Evolutionary conservation across 2,888 invertebrate genomes (phyloP).

Genomic region (Beris morrisii): DNA sequence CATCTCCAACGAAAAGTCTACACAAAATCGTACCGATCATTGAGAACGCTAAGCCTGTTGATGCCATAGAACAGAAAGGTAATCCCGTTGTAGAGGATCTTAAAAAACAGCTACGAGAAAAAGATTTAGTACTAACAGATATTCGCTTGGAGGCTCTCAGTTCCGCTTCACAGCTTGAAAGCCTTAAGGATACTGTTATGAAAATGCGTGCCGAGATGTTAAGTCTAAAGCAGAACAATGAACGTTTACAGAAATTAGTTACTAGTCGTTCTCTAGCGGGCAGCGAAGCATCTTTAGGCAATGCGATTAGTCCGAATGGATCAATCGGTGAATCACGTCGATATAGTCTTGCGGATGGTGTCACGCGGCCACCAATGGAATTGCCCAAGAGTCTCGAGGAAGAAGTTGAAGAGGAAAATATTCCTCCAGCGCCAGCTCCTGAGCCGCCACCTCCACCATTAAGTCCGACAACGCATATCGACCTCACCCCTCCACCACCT

Average conservation of each 20-base stretch:
- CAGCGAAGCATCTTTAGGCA: slow-evolving; percentile 63
- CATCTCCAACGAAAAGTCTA: slow-evolving; percentile 54
- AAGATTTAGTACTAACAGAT: slow-evolving; percentile 94
- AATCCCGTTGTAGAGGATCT: slow-evolving; percentile 72
- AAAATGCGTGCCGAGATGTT: slow-evolving; percentile 96
- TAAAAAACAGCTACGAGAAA: slow-evolving; percentile 90
- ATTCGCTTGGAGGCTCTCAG: slow-evolving; percentile 94
- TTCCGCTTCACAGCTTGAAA: slow-evolving; percentile 96
- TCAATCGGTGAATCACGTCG: slow-evolving; percentile 61
- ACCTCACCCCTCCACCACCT: slow-evolving; percentile 56
- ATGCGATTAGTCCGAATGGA: slow-evolving; percentile 55
- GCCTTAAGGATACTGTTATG: slow-evolving; percentile 92
- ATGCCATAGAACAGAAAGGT: slow-evolving; percentile 53
- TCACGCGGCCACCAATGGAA: slow-evolving; percentile 54
- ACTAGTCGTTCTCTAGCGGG: slow-evolving; percentile 66
- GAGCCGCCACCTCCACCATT: slow-evolving; percentile 54
- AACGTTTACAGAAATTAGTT: slow-evolving; percentile 86
- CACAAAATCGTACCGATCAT: slow-evolving; percentile 57
- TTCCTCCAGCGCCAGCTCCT: slow-evolving; percentile 53
- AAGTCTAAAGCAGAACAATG: slow-evolving; percentile 94
- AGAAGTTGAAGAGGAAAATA: slow-evolving; percentile 55
- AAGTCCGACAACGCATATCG: slow-evolving; percentile 54
- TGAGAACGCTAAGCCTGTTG: slow-evolving; percentile 56
- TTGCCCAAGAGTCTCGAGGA: slow-evolving; percentile 53
- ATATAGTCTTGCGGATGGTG: slow-evolving; percentile 64